phyloP scores from a whole-genome alignment of 2,888 invertebrate species.

The Empis stercorea region DNA sequence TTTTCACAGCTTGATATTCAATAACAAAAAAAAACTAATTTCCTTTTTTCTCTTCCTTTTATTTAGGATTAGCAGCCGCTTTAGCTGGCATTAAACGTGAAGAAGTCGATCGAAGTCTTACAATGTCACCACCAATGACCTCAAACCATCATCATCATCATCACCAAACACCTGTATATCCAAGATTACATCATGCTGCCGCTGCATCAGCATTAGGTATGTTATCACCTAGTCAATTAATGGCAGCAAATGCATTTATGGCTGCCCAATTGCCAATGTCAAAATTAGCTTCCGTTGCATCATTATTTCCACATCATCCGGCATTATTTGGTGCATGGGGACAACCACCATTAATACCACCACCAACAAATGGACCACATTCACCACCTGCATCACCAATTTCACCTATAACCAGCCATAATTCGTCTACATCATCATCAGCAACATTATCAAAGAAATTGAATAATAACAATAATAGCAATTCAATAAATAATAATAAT shows the following conservation, averaged over 20 bases:
- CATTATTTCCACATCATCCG: slow-evolving; percentile 33
- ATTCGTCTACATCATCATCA: background rate
- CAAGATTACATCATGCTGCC: slow-evolving; percentile 29
- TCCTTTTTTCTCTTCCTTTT: slow-evolving; percentile 5
- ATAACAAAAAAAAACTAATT: background rate
- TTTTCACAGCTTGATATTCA: background rate
- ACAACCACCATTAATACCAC: slow-evolving; percentile 16
- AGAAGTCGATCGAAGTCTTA: slow-evolving; percentile 28
- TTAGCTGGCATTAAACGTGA: slow-evolving; percentile 35
- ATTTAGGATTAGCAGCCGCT: slow-evolving; percentile 33
- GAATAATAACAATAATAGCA: slow-evolving; percentile 7
- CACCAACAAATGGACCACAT: slow-evolving; percentile 22
- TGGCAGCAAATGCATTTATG: slow-evolving; percentile 35
- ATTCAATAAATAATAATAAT: slow-evolving; percentile 11
- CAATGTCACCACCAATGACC: slow-evolving; percentile 32
- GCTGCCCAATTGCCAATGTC: slow-evolving; percentile 33
- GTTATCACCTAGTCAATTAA: slow-evolving; percentile 28
- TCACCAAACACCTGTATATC: slow-evolving; percentile 22
- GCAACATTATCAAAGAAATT: slow-evolving; percentile 11
- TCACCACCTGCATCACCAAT: slow-evolving; percentile 33
- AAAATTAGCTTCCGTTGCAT: slow-evolving; percentile 24
- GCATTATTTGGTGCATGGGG: slow-evolving; percentile 31
- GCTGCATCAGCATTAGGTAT: slow-evolving; percentile 34
- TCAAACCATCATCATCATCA: slow-evolving; percentile 10
- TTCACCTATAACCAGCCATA: slow-evolving; percentile 20